Evolutionary conservation across 2,888 invertebrate species (phyloP), one percentile per base, ranked within the genome.

Genomic region (Cheiracanthium punctorium): DNA sequence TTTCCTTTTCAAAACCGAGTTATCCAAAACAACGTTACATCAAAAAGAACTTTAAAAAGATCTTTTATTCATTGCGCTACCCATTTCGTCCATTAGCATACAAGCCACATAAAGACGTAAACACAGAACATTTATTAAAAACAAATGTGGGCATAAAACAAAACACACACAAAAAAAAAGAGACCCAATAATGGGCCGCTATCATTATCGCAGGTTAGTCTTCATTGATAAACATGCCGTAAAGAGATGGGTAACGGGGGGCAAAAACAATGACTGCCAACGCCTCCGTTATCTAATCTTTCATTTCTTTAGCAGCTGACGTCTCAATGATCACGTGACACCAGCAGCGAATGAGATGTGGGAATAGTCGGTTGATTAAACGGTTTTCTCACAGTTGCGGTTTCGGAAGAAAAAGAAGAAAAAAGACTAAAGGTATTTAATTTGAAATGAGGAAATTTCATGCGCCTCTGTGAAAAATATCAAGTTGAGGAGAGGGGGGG

Each of bases 291-390:
- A 80, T 80, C 71, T 86, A 80, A 80, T 80, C 86, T 86, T 86
- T 80, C 86, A 86, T 86, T 86, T 86, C 80, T 86, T 76, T 43
- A 80, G 65, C 86, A 86, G 86, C 86, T 86, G 86, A 86, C 80
- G 80, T 86, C 80, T 86, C 86, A 86, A 86, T 86, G 71, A 75
- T 86, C 71, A 80, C 75, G 79, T 74, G 84, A 79, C 74, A 79
- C 67, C 32, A 8, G 24, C 41, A 37, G 29, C 71, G 48, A 80
- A 80, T 71, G 48, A 70, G 52, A 65, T 74, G 73, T 74, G 77
- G 69, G 48, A 79, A 69, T 69, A 37, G 79, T 80, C 41, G 79
- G 71, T 80, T 85, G 84, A 85, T 85, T 85, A 85, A 74, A 73
- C 72, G 67, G 52, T 72, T 64, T 84, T 77, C 69, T 14, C 67